phyloP scores from a whole-genome alignment of 1,140 invertebrate species.

The Pogonomyrmex barbatus region DNA sequence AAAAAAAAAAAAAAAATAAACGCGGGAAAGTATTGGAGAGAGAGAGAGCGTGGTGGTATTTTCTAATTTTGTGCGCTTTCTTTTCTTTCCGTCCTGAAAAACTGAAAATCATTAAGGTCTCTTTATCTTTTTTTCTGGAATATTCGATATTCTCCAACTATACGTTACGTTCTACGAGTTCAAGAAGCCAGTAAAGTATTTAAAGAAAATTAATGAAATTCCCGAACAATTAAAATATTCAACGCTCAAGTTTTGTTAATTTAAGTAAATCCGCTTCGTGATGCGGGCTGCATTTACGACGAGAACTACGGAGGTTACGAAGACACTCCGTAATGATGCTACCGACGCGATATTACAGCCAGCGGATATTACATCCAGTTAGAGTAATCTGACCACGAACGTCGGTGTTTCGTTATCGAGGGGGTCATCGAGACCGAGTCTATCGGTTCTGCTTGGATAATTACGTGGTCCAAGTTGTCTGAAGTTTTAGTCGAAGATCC shows the following conservation, averaged over 20 bases:
- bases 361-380: constrained; percentile 53
- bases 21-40: not conserved
- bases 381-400: constrained; percentile 56
- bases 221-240: not conserved
- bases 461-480: constrained; percentile 41
- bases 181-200: not conserved
- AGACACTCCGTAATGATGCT: constrained; percentile 36
- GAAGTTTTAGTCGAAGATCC: constrained; percentile 47
- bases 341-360: constrained; percentile 26
- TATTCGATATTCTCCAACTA: not conserved
- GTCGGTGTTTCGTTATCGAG: constrained; percentile 58
- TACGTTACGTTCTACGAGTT: not conserved
- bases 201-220: not conserved
- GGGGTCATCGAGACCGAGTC: constrained; percentile 52
- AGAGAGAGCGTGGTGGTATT: not conserved
- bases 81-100: not conserved
- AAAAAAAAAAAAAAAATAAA: not conserved
- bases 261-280: constrained; percentile 1
- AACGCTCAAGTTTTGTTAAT: not conserved
- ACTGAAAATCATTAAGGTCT: not conserved
- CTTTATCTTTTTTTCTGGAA: not conserved
- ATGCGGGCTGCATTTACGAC: not conserved
- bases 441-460: constrained; percentile 52
- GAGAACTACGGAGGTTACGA: not conserved
- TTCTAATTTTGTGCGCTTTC: not conserved